Conservation (phyloP, 2,888 invertebrate species). For the Neoscelio sp. region DNA sequence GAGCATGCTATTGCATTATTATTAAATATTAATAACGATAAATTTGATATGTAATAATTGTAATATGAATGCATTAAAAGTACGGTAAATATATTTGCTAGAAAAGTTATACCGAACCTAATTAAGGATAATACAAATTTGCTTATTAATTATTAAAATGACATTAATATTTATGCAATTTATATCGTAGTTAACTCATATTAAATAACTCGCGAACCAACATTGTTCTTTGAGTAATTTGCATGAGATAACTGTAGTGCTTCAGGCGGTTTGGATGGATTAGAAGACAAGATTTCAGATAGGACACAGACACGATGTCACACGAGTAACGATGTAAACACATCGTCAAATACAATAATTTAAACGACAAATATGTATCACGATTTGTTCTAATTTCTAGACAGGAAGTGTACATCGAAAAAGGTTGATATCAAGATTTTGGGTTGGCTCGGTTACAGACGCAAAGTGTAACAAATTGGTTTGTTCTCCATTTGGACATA, state of each 20-base stretch:
- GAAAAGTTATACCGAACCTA: too few relatives aligned
- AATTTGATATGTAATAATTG: too few relatives aligned
- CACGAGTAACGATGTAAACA: neutral
- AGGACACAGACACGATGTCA: constrained; percentile 10
- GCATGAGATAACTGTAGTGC: neutral
- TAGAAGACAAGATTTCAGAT: constrained; percentile 22
- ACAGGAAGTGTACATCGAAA: neutral
- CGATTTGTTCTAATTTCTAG: neutral
- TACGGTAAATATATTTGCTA: too few relatives aligned
- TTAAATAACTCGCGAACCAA: constrained; percentile 1
- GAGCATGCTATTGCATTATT: too few relatives aligned
- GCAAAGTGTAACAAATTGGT: constrained; percentile 10
- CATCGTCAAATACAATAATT: neutral
- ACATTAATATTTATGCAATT: neutral
- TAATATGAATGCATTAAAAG: too few relatives aligned
- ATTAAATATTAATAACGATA: too few relatives aligned
- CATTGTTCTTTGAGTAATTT: constrained; percentile 25
- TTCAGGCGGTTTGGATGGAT: neutral
- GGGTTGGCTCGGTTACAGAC: neutral
- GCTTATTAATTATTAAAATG: neutral
- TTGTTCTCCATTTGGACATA: constrained; percentile 22
- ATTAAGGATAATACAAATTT: neutral
- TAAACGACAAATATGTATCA: neutral
- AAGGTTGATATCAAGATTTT: constrained; percentile 12
- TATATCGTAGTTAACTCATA: neutral